phyloP scores from a whole-genome alignment of 1,140 invertebrate species.

The Pantala flavescens region DNA sequence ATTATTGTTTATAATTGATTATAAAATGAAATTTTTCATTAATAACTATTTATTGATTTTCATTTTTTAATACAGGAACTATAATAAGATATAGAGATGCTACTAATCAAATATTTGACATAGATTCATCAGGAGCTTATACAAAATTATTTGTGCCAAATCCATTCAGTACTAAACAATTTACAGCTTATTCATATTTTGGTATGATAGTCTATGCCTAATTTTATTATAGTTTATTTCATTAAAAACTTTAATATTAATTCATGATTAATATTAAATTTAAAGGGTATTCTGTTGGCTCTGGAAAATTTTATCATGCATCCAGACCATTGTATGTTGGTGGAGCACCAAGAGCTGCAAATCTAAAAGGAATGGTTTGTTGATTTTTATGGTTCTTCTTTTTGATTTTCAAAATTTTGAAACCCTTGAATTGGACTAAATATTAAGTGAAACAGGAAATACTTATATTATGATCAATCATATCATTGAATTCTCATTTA shows the following conservation, averaged over 20 bases:
- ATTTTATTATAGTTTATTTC: too few species aligned
- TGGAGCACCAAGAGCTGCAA: slow-evolving; percentile 40
- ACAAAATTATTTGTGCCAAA: slow-evolving; percentile 18
- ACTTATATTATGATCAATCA: too few species aligned
- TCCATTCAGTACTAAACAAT: slow-evolving; percentile 13
- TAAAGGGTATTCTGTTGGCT: slow-evolving; percentile 48
- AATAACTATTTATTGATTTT: background rate
- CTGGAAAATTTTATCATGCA: slow-evolving; percentile 38
- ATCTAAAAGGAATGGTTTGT: slow-evolving; percentile 35
- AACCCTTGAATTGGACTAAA: too few species aligned
- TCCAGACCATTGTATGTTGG: slow-evolving; percentile 36
- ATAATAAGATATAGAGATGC: slow-evolving; percentile 25
- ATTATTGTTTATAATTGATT: background rate
- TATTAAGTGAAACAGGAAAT: too few species aligned
- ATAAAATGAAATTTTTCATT: slow-evolving; percentile 6
- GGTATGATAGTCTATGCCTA: background rate
- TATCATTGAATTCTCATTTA: too few species aligned
- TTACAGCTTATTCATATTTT: background rate
- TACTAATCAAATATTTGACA: background rate
- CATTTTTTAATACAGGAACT: slow-evolving; percentile 20
- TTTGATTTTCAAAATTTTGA: too few species aligned
- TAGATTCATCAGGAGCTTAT: background rate
- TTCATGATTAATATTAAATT: background rate
- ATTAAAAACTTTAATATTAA: too few species aligned
- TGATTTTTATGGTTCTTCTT: background rate